These are phyloP conservation scores for Falco rusticolus DNA, from an alignment of 2,797 vertebrate genomes.

Conservation along the genomic window DNA sequence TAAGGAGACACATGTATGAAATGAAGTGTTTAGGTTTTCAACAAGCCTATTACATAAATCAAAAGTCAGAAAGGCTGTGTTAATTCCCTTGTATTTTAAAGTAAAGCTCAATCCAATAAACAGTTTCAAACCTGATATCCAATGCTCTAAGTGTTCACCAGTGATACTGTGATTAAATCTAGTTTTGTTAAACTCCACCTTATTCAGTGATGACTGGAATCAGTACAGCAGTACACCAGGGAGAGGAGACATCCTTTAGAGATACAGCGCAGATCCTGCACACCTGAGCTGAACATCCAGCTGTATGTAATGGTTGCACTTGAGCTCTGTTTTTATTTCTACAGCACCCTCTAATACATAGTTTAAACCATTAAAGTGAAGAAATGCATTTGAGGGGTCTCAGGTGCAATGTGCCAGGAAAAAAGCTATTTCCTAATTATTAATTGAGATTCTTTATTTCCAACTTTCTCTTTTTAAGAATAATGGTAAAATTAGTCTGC, in stretches of 20 bases:
- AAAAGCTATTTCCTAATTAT: not conserved
- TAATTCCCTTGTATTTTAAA: not conserved
- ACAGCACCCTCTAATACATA: not conserved
- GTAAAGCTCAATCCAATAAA: not conserved
- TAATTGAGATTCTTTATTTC: not conserved
- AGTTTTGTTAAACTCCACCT: not conserved
- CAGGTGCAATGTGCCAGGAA: not conserved
- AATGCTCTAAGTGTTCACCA: not conserved
- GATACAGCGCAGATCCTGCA: not conserved
- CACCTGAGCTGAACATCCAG: not conserved
- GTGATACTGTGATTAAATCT: not conserved
- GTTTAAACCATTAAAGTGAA: not conserved
- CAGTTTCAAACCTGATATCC: not conserved
- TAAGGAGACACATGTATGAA: not conserved
- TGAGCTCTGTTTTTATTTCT: not conserved
- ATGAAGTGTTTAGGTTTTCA: not conserved
- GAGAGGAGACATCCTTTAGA: not conserved
- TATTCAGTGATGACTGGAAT: not conserved
- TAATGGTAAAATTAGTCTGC: not conserved
- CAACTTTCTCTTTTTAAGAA: conserved; percentile 11
- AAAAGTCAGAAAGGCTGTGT: not conserved
- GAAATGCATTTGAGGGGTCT: not conserved
- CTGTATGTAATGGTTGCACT: not conserved
- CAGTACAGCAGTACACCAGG: not conserved
- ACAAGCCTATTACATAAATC: not conserved